Percentiles rank a stretch among this genome's conserved stretches.
Evolutionary conservation across 2,797 vertebrate genomes (phyloP).

Genomic region (Trachops cirrhosus): DNA sequence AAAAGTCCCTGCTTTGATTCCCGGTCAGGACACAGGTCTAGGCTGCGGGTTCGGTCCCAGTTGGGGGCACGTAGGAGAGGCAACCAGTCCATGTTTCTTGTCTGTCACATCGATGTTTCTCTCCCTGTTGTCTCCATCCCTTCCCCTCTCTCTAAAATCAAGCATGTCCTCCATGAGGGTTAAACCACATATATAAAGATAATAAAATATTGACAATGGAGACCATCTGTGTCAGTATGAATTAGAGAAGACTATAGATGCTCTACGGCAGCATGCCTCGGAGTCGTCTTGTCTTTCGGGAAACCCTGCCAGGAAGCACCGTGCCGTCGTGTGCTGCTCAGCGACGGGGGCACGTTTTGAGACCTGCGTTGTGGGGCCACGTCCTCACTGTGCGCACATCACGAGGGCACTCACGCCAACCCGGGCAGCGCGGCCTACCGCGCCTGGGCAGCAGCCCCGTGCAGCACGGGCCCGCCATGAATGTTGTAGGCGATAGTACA

Average conservation of each 20-base stretch:
- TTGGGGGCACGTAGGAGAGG: too few species aligned
- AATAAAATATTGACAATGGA: background rate
- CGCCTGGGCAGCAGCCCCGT: background rate
- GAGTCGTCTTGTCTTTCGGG: background rate
- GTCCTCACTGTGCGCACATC: too few species aligned
- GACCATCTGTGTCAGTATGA: background rate
- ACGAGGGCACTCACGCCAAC: background rate
- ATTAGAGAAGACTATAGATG: background rate
- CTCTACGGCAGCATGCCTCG: background rate
- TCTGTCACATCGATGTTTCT: too few species aligned
- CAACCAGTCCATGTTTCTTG: too few species aligned
- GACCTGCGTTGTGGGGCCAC: too few species aligned
- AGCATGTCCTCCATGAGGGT: too few species aligned
- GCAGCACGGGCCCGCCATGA: background rate
- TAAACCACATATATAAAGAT: background rate
- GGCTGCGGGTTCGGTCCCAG: too few species aligned
- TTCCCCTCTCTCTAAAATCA: too few species aligned
- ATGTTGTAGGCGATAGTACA: background rate
- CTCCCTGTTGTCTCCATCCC: too few species aligned
- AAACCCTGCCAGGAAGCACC: background rate
- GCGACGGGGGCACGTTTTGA: too few species aligned
- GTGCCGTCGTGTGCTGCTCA: background rate
- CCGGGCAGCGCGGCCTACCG: background rate
- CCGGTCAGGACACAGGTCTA: too few species aligned
- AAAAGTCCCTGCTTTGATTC: too few species aligned